Percentiles rank a stretch among this genome's conserved stretches.
phyloP scores from a whole-genome alignment of 2,797 vertebrate genomes.

The Macroramphosus scolopax region DNA sequence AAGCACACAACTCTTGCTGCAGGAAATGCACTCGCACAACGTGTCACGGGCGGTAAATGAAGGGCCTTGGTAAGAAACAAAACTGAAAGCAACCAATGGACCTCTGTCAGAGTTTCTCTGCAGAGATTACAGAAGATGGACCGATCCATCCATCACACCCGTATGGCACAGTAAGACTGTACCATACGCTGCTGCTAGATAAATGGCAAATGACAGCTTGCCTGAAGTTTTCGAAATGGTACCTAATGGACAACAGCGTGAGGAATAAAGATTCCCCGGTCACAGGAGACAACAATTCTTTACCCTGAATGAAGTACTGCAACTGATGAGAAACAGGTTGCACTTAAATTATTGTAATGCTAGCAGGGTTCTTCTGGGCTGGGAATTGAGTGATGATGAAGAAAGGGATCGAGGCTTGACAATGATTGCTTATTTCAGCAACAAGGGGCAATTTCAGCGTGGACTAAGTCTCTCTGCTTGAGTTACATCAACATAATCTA shows the following conservation, averaged over 20 bases:
- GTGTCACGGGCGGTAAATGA: constrained; percentile 25
- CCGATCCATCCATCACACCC: constrained; percentile 49
- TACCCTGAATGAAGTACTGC: constrained; percentile 24
- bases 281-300: constrained; percentile 24
- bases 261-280: constrained; percentile 32
- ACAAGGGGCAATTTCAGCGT: too few relatives aligned
- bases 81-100: constrained; percentile 19
- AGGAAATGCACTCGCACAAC: too few relatives aligned
- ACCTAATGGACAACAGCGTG: constrained; percentile 42
- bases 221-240: constrained; percentile 60
- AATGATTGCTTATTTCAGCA: too few relatives aligned
- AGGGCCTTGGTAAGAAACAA: constrained; percentile 17
- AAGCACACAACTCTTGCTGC: too few relatives aligned
- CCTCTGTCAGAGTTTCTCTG: constrained; percentile 24
- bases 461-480: too few relatives aligned
- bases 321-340: constrained; percentile 21
- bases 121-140: constrained; percentile 23
- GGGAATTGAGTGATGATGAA: too few relatives aligned
- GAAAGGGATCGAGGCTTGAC: too few relatives aligned
- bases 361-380: too few relatives aligned
- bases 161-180: constrained; percentile 35
- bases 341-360: not conserved
- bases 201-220: constrained; percentile 65
- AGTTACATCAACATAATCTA: too few relatives aligned
- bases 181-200: constrained; percentile 39